phyloP scores from a whole-genome alignment of 2,888 invertebrate genomes.

The Crematogaster levior region DNA sequence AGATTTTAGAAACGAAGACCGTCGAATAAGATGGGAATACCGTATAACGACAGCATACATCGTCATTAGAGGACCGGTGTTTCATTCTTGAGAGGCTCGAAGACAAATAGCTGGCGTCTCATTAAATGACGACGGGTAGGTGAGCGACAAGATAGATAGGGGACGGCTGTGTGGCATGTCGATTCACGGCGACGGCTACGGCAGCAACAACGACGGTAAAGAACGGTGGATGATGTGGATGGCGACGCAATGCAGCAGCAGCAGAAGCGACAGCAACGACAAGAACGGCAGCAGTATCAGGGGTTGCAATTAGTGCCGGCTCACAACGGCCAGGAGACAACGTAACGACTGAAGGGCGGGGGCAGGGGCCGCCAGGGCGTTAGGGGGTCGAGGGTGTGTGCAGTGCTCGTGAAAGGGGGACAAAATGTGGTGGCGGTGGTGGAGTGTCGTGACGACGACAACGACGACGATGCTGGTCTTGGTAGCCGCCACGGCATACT shows the following conservation, averaged over 20 bases:
- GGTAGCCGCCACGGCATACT: conserved; percentile 76
- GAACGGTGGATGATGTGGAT: conserved; percentile 66
- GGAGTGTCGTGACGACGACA: conserved; percentile 78
- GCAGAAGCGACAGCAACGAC: conserved; percentile 39
- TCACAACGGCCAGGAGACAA: conserved; percentile 69
- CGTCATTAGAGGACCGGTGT: conserved; percentile 17
- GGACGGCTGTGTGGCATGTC: conserved; percentile 29
- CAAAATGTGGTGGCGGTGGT: conserved; percentile 81
- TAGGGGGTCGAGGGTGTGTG: conserved; percentile 63
- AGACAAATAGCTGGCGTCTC: conserved; percentile 36
- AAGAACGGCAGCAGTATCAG: conserved; percentile 57
- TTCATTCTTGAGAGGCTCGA: conserved; percentile 8
- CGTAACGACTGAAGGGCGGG: conserved; percentile 68
- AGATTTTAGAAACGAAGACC: neutral
- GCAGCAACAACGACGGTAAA: conserved; percentile 43
- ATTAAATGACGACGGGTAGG: conserved; percentile 41
- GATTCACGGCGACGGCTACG: conserved; percentile 22
- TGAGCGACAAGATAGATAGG: conserved; percentile 35
- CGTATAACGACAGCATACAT: neutral
- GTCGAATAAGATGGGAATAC: neutral
- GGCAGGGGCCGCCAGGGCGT: conserved; percentile 34
- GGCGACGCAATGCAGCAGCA: conserved; percentile 66
- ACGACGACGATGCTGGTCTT: conserved; percentile 75
- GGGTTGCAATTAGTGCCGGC: conserved; percentile 75
- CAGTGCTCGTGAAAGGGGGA: conserved; percentile 69